These are phyloP conservation scores for Gallinago nigripennis DNA, from an alignment of 2,797 vertebrate species.

Conservation along the genomic window DNA sequence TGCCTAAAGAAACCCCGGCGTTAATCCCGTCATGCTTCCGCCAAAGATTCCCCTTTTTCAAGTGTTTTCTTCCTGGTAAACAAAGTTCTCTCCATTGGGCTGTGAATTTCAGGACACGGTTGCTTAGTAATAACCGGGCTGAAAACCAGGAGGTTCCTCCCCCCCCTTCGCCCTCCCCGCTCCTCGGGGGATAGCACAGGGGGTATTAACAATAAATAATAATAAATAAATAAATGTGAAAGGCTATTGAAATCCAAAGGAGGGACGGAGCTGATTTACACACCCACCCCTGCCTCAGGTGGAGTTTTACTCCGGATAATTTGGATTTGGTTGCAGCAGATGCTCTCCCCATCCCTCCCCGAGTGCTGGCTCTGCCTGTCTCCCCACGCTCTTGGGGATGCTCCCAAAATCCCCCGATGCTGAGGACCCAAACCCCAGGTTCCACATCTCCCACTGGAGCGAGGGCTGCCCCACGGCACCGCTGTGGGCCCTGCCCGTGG, in stretches of 20 bases:
- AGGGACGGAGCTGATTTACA: neutral
- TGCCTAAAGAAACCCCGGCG: conserved; percentile 69
- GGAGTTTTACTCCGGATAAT: fast-evolving
- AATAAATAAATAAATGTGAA: neutral
- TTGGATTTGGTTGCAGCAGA: fast-evolving
- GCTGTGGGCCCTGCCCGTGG: fast-evolving
- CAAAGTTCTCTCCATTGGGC: conserved; percentile 69
- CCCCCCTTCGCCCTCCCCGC: neutral
- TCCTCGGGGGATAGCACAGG: neutral
- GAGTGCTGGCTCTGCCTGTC: fast-evolving
- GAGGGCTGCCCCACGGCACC: neutral
- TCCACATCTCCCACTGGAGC: fast-evolving
- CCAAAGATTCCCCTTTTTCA: conserved; percentile 78
- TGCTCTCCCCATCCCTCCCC: neutral
- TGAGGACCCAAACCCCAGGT: fast-evolving
- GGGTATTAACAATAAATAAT: neutral
- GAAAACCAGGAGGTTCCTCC: neutral
- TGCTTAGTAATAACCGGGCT: conserved; percentile 72
- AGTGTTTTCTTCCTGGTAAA: conserved; percentile 81
- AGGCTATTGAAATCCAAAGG: neutral
- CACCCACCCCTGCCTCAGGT: fast-evolving
- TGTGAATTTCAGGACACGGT: conserved; percentile 72
- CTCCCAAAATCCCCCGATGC: fast-evolving
- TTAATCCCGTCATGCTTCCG: conserved; percentile 76
- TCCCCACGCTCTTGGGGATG: neutral